These are phyloP conservation scores for Trichomalopsis sarcophagae DNA, from an alignment of 1,140 invertebrate genomes.

Conservation along the genomic window DNA sequence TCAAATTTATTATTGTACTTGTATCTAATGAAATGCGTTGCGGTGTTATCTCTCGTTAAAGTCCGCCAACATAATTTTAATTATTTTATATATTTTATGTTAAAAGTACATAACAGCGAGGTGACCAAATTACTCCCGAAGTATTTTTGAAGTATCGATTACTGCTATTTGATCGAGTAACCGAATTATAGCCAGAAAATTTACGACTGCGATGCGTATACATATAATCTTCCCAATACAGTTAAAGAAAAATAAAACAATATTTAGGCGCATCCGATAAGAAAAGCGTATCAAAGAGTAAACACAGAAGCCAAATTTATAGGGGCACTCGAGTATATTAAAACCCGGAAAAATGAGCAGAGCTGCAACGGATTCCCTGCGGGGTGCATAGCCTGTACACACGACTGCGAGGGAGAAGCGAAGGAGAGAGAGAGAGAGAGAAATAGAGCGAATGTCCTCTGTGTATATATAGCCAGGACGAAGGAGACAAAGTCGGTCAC, in stretches of 20 bases:
- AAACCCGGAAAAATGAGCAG: background rate
- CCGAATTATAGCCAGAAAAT: background rate
- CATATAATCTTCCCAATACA: too few relatives aligned
- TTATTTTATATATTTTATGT: too few relatives aligned
- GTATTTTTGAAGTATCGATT: too few relatives aligned
- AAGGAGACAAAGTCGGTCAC: background rate
- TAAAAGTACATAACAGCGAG: too few relatives aligned
- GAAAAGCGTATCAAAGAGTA: background rate
- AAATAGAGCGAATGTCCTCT: background rate
- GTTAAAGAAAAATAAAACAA: background rate
- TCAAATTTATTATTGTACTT: too few relatives aligned
- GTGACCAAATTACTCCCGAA: too few relatives aligned
- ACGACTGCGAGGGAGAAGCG: background rate
- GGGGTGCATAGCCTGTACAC: background rate
- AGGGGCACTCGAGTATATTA: background rate
- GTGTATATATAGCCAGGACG: background rate
- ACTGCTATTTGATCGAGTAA: background rate
- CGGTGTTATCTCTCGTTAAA: too few relatives aligned
- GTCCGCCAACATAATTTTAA: too few relatives aligned
- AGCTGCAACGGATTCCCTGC: background rate
- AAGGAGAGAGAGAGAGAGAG: background rate
- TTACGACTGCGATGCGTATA: background rate
- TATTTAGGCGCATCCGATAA: background rate
- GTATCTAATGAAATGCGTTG: too few relatives aligned
- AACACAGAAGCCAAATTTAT: background rate